Evolutionary conservation across 2,797 vertebrate genomes (phyloP).

Genomic region (Lophius americanus): DNA sequence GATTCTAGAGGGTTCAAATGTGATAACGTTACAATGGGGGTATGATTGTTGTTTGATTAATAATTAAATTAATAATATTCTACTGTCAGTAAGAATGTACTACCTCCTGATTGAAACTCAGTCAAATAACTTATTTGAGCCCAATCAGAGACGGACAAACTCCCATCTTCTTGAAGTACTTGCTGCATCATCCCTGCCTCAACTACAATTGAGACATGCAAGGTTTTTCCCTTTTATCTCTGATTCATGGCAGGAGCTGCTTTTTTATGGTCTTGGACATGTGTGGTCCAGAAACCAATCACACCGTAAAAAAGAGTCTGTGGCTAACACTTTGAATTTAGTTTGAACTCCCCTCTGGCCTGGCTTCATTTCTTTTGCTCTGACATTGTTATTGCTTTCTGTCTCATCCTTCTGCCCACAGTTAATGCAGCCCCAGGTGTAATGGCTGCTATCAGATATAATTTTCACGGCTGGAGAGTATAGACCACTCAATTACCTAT

Average conservation of each 20-base stretch:
- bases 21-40: no score
- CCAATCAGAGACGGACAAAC: no score
- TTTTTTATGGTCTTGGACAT: slow-evolving; percentile 55
- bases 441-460: slow-evolving; percentile 46
- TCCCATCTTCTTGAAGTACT: slow-evolving; percentile 35
- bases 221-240: slow-evolving; percentile 57
- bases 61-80: no score
- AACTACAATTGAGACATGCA: slow-evolving; percentile 22
- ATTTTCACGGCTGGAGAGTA: slow-evolving; percentile 24
- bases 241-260: slow-evolving; percentile 49
- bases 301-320: slow-evolving; percentile 59
- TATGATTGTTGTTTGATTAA: no score
- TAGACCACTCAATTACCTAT: slow-evolving; percentile 49
- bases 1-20: no score
- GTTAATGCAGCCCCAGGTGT: slow-evolving; percentile 46
- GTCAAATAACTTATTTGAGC: no score
- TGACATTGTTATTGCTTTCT: slow-evolving; percentile 28
- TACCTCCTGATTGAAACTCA: background rate
- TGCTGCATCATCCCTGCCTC: slow-evolving; percentile 24
- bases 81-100: no score
- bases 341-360: slow-evolving; percentile 31
- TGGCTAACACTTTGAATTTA: slow-evolving; percentile 55
- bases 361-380: slow-evolving; percentile 12
- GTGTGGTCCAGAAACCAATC: slow-evolving; percentile 66
- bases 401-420: slow-evolving; percentile 9